Base-by-base conservation (phyloP, 2,888 invertebrate genomes). In the Esperia sulphurella region DNA sequence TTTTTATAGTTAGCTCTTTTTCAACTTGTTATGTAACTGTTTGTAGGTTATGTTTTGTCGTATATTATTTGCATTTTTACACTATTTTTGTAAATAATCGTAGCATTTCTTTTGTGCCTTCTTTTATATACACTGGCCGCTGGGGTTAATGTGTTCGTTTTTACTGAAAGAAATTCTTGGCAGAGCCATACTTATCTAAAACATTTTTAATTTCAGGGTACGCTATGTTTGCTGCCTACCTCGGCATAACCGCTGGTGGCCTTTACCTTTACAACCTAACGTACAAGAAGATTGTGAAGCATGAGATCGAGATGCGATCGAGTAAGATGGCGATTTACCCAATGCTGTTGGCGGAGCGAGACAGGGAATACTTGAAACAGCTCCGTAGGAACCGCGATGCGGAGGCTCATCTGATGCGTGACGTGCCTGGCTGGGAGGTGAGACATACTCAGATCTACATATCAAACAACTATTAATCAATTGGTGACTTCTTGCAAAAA, bases 371-470 rank as follows among this genome's bases (percentile, higher is more conserved):
- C 65, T 74, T 98, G 72, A 96, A 95, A 67, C 95, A 97, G 65
- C 65, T 96, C 35, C 91, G 95, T 46, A 91, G 90, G 50, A 96
- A 96, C 78, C 92, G 97, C 12, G 96, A 97, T 12, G 95, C 95
- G 56, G 98, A 98, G 81, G 91, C 91, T 1, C 93, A 95, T 48
- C 87, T 98, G 31, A 98, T 98, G 98, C 93, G 93, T 57, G 93
- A 97, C 78, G 96, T 97, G 10, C 94, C 95, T 50, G 95, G 95
- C 58, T 98, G 98, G 98, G 93, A 95, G 90, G 92, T 92, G 65
- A 61, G 30, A 21, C 21, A 3, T 21, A n/a, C n/a, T 21, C 21
- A 21, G 21, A 21, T 5, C 21, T 5, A n/a, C 21, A 21, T 21
- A 21, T 21, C 21, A 21, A 21, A 21, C 21, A 21, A 3, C 21